Evolutionary conservation across 2,888 invertebrate genomes (phyloP).

Genomic region (Dryobotodes eremita): DNA sequence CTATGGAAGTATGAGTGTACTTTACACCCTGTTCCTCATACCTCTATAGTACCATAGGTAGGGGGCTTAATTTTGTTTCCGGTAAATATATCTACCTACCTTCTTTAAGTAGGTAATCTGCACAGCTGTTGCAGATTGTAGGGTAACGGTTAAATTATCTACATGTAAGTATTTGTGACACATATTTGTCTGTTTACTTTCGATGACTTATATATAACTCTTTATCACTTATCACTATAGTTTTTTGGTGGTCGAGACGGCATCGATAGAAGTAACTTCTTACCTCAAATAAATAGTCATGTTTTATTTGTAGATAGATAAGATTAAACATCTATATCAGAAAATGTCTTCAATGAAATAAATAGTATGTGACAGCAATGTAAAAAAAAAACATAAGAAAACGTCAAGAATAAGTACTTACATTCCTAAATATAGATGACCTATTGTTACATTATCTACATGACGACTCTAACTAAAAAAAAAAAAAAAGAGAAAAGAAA

Average conservation of each 20-base stretch:
- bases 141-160: not conserved
- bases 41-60: too few species aligned
- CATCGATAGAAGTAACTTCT: conserved; percentile 6
- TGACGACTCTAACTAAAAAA: too few species aligned
- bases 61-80: not conserved
- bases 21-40: too few species aligned
- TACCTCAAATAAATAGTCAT: conserved; percentile 9
- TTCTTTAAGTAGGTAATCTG: too few species aligned
- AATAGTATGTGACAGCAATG: conserved; percentile 5
- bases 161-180: not conserved
- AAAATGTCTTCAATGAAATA: conserved; percentile 4
- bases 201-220: not conserved
- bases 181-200: not conserved
- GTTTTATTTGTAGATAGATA: conserved; percentile 16
- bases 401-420: too few species aligned
- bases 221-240: not conserved
- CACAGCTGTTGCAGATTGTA: not conserved
- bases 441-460: too few species aligned
- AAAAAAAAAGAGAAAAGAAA: too few species aligned
- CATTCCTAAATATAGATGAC: too few species aligned
- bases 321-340: conserved; percentile 6
- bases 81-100: too few species aligned
- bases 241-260: conserved; percentile 28
- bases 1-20: too few species aligned
- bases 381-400: not conserved